A percentile compares a stretch with the other conserved stretches of the same genome.
phyloP scores from a whole-genome alignment of 2,113 vertebrate genomes.

The Phaethon lepturus region DNA sequence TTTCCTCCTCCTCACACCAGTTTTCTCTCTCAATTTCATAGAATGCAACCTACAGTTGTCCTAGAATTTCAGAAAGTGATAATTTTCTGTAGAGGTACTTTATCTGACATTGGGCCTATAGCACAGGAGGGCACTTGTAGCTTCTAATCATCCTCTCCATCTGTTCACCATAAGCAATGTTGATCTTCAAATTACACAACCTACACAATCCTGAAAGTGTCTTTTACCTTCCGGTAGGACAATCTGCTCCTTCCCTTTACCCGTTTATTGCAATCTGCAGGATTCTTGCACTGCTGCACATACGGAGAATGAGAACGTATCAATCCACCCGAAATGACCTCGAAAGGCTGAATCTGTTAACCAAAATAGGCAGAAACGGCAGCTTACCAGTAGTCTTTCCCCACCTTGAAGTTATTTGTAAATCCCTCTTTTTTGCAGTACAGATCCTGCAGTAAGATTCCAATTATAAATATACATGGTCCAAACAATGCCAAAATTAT shows the following conservation, averaged over 20 bases:
- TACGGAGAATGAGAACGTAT: constrained; percentile 42
- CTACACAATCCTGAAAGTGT: constrained; percentile 65
- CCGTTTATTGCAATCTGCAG: constrained; percentile 21
- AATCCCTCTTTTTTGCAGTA: background rate
- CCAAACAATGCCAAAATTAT: background rate
- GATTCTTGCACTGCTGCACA: background rate
- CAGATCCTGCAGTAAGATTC: background rate
- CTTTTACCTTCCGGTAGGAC: constrained; percentile 62
- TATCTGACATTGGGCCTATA: constrained; percentile 60
- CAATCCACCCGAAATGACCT: constrained; percentile 45
- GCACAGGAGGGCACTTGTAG: constrained; percentile 56
- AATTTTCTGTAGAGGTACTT: constrained; percentile 59
- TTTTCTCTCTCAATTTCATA: constrained; percentile 59
- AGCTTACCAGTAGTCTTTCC: background rate
- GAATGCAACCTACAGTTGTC: constrained; percentile 65
- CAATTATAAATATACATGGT: accelerated
- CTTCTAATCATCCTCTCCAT: constrained; percentile 72
- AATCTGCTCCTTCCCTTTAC: constrained; percentile 63
- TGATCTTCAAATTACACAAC: constrained; percentile 71
- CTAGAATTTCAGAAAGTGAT: constrained; percentile 65
- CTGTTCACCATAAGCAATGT: constrained; percentile 70
- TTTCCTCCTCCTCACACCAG: constrained; percentile 59
- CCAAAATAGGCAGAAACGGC: constrained; percentile 17
- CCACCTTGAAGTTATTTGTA: background rate
- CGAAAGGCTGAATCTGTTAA: constrained; percentile 35